phyloP scores from a whole-genome alignment of 2,113 vertebrate species.

The Mixornis gularis region DNA sequence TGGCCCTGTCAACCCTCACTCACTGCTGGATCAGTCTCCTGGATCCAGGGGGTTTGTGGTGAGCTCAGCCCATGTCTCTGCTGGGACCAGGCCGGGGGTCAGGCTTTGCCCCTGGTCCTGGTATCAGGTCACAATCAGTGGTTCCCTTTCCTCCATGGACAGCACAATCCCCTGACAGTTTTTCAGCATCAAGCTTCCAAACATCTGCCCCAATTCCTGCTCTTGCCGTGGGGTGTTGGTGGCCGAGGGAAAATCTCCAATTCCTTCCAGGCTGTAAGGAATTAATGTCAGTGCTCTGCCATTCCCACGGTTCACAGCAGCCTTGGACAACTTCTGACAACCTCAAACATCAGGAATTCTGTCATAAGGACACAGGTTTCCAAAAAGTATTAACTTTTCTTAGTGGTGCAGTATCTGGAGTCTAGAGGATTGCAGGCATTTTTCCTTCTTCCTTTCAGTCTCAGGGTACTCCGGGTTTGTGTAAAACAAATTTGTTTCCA shows the following conservation, averaged over 20 bases:
- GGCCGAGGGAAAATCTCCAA: accelerated
- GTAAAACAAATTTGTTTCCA: background rate
- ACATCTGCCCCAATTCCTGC: background rate
- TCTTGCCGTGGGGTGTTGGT: background rate
- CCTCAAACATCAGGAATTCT: background rate
- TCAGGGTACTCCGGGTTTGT: background rate
- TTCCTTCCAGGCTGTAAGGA: background rate
- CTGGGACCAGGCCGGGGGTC: background rate
- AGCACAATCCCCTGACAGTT: background rate
- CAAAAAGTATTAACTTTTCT: background rate
- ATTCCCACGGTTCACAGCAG: background rate
- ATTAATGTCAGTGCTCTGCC: background rate
- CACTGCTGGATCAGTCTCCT: background rate
- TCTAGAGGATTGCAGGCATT: background rate
- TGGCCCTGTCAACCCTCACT: background rate
- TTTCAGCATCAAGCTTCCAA: background rate
- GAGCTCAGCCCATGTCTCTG: background rate
- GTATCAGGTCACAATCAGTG: background rate
- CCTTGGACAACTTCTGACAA: background rate
- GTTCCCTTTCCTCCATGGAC: background rate
- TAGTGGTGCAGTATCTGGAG: background rate
- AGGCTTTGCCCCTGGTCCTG: background rate
- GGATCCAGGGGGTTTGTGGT: background rate
- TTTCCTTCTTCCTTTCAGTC: background rate
- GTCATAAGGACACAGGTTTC: background rate